Evolutionary conservation across 2,888 invertebrate genomes (phyloP).

Genomic region (Portevinia maculata): DNA sequence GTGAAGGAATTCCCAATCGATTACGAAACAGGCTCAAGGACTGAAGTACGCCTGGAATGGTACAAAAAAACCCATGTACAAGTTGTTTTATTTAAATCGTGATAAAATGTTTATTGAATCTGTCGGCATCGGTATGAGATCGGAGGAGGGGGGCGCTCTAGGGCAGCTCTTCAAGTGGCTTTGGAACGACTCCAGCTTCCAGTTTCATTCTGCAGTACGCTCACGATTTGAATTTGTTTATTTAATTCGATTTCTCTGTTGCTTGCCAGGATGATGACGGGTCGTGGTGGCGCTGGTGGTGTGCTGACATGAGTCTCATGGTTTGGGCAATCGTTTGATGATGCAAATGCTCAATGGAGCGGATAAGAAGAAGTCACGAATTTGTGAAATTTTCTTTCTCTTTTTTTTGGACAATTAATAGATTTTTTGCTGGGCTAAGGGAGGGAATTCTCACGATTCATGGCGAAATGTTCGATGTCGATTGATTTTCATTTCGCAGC

Average conservation of each 20-base stretch:
- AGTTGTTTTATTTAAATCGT: conserved; percentile 80
- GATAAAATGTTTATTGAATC: conserved; percentile 79
- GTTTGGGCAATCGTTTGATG: conserved; percentile 70
- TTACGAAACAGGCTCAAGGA: conserved; percentile 59
- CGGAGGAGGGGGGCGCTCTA: not conserved
- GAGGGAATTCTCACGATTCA: conserved; percentile 37
- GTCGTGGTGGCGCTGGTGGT: conserved; percentile 1
- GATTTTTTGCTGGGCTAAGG: conserved; percentile 32
- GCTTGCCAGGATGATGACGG: conserved; percentile 50
- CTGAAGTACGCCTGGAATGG: conserved; percentile 9
- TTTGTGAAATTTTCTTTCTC: conserved; percentile 39
- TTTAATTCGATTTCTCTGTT: conserved; percentile 81
- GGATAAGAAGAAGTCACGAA: conserved; percentile 73
- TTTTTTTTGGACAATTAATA: conserved; percentile 66
- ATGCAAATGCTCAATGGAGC: conserved; percentile 73
- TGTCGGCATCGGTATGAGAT: conserved; percentile 61
- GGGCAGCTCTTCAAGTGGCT: conserved; percentile 56
- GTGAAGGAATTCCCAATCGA: conserved; percentile 73
- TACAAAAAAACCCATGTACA: conserved; percentile 68
- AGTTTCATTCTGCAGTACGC: conserved; percentile 79
- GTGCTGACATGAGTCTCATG: conserved; percentile 42
- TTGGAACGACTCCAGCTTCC: conserved; percentile 32
- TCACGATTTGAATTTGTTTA: conserved; percentile 83
- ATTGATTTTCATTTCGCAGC: conserved; percentile 50
- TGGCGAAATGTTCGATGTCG: conserved; percentile 47